phyloP scores from a whole-genome alignment of 2,888 invertebrate genomes.

The Parasteatoda lunata region DNA sequence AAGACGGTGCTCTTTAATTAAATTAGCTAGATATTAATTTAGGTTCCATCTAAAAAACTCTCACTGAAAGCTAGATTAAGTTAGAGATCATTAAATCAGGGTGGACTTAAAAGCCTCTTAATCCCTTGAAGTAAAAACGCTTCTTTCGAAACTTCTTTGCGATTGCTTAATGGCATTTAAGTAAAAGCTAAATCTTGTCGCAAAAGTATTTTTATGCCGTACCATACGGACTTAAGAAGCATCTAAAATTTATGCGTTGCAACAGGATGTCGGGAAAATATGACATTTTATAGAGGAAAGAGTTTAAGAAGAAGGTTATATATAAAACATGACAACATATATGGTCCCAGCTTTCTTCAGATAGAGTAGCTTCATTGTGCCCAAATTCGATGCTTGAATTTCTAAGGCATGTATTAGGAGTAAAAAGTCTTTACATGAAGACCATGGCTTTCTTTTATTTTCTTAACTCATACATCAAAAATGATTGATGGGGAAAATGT shows the following conservation, averaged over 20 bases:
- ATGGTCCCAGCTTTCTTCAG: conserved; percentile 35
- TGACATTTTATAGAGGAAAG: conserved; percentile 51
- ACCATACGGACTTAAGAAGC: conserved; percentile 17
- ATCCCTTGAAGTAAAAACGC: conserved; percentile 16
- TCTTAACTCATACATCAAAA: conserved; percentile 66
- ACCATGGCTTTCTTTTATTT: conserved; percentile 55
- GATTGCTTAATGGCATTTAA: conserved; percentile 37
- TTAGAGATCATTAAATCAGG: conserved; percentile 43
- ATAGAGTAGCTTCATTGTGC: conserved; percentile 43
- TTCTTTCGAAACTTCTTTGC: not conserved
- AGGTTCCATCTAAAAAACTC: not conserved
- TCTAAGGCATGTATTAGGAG: conserved; percentile 55
- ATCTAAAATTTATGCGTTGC: conserved; percentile 51
- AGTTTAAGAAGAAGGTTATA: conserved; percentile 39
- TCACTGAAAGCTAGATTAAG: conserved; percentile 18
- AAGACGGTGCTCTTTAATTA: conserved; percentile 19
- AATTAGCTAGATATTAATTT: conserved; percentile 36
- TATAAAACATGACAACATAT: conserved; percentile 59
- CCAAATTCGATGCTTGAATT: conserved; percentile 55
- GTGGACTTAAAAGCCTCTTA: conserved; percentile 40
- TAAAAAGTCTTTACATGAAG: conserved; percentile 46
- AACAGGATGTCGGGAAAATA: conserved; percentile 53
- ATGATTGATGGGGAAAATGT: conserved; percentile 63
- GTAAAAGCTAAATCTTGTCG: conserved; percentile 48
- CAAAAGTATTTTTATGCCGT: conserved; percentile 13